Evolutionary conservation across 2,888 invertebrate genomes (phyloP).

Genomic region (Trachelus tabidus): DNA sequence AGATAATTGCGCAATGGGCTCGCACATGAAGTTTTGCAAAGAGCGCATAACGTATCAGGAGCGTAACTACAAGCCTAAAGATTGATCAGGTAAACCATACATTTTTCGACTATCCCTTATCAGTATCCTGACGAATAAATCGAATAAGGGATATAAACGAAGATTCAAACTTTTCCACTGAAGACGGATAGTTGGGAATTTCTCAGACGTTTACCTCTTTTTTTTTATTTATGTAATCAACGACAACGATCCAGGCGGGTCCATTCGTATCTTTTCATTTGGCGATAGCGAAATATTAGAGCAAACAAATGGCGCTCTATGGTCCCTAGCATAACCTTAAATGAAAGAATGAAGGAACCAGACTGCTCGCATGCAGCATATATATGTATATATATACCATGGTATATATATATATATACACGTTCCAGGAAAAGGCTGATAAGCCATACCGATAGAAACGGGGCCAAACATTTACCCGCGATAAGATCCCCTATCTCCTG

Average conservation of each 20-base stretch:
- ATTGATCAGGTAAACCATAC: neutral
- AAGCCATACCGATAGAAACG: constrained; percentile 43
- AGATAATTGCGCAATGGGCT: neutral
- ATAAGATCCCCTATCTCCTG: constrained; percentile 61
- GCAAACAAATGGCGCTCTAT: constrained; percentile 10
- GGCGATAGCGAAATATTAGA: constrained; percentile 12
- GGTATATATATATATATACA: neutral
- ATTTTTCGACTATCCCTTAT: neutral
- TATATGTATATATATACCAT: too few relatives aligned
- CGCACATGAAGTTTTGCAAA: constrained; percentile 1
- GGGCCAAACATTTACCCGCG: constrained; percentile 56
- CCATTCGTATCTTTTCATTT: neutral
- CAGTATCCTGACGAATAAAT: neutral
- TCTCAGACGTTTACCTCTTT: neutral
- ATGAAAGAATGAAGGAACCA: neutral
- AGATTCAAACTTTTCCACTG: neutral
- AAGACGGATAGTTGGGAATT: neutral
- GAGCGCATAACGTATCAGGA: neutral
- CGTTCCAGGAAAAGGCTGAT: constrained; percentile 19
- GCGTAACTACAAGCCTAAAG: neutral
- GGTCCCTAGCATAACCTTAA: neutral
- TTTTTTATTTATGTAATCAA: neutral
- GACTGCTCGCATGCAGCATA: neutral
- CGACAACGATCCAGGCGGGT: neutral
- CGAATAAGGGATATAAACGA: neutral